Percentiles rank a stretch among this genome's conserved stretches.
phyloP scores from a whole-genome alignment of 1,140 invertebrate genomes.

The Cotesia typhae region DNA sequence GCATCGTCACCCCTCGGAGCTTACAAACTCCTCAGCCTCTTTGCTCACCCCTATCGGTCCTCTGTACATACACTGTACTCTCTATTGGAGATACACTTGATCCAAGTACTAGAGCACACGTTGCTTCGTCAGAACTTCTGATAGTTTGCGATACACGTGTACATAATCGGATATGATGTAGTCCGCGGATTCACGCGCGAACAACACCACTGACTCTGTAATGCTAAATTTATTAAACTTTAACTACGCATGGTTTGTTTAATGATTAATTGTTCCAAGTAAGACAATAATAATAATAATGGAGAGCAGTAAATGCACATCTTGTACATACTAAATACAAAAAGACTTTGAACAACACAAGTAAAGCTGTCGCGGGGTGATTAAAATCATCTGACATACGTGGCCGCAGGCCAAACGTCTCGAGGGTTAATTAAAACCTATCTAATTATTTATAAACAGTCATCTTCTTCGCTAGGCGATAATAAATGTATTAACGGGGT shows the following conservation, averaged over 20 bases:
- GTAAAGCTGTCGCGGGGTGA: slow-evolving; percentile 32
- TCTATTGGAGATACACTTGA: slow-evolving; percentile 4
- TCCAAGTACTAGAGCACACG: too few relatives aligned
- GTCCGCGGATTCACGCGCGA: slow-evolving; percentile 19
- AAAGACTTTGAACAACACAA: slow-evolving; percentile 4
- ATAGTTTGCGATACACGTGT: slow-evolving; percentile 6
- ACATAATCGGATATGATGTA: slow-evolving; percentile 15
- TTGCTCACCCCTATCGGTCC: neutral
- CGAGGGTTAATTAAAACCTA: slow-evolving; percentile 65
- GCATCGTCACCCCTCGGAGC: neutral
- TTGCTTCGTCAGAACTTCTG: too few relatives aligned
- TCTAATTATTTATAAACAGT: slow-evolving; percentile 68
- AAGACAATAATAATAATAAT: too few relatives aligned
- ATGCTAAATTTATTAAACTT: too few relatives aligned
- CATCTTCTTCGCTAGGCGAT: slow-evolving; percentile 58
- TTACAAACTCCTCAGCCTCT: neutral
- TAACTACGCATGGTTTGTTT: too few relatives aligned
- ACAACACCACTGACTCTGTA: too few relatives aligned
- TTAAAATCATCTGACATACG: slow-evolving; percentile 44
- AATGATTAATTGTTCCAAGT: too few relatives aligned
- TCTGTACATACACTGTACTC: slow-evolving; percentile 13
- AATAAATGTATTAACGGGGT: slow-evolving; percentile 54
- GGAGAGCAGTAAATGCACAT: neutral
- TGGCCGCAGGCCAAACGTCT: slow-evolving; percentile 47
- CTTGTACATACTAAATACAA: neutral